These are phyloP conservation scores for Phaonia tiefii DNA, from an alignment of 2,888 invertebrate species.

Conservation along the genomic window DNA sequence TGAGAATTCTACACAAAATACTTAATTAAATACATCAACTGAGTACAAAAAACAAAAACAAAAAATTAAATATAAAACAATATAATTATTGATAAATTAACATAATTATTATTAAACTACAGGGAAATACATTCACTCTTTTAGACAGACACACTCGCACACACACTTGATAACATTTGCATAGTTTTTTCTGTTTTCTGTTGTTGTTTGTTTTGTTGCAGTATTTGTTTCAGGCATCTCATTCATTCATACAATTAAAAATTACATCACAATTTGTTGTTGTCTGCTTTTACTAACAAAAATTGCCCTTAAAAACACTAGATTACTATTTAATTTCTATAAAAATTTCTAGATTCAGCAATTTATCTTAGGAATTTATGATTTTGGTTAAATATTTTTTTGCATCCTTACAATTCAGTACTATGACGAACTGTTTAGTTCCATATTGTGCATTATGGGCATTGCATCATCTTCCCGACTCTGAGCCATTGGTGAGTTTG, in stretches of 20 bases:
- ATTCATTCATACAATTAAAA: slow-evolving; percentile 48
- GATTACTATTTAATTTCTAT: too few species aligned
- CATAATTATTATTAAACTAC: slow-evolving; percentile 35
- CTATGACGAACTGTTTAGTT: slow-evolving; percentile 68
- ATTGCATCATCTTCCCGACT: slow-evolving; percentile 71
- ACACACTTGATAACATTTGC: neutral
- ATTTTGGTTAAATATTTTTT: neutral
- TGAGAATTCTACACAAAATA: slow-evolving; percentile 14
- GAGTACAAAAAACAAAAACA: slow-evolving; percentile 33
- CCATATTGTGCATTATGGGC: slow-evolving; percentile 71
- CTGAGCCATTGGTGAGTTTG: neutral
- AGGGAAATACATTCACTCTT: neutral
- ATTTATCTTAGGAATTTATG: neutral
- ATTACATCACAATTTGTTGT: slow-evolving; percentile 67
- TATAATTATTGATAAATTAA: slow-evolving; percentile 26
- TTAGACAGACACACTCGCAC: neutral
- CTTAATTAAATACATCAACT: slow-evolving; percentile 38
- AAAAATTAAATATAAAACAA: neutral
- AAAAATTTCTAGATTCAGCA: neutral
- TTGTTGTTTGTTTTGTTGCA: neutral
- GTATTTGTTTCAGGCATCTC: neutral
- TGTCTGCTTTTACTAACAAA: slow-evolving; percentile 38
- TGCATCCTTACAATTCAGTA: slow-evolving; percentile 38
- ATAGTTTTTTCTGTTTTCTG: neutral
- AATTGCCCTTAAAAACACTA: slow-evolving; percentile 35